These are phyloP conservation scores for Exaiptasia diaphana DNA, from an alignment of 64 coral and sea anemone species.

Conservation along the genomic window DNA sequence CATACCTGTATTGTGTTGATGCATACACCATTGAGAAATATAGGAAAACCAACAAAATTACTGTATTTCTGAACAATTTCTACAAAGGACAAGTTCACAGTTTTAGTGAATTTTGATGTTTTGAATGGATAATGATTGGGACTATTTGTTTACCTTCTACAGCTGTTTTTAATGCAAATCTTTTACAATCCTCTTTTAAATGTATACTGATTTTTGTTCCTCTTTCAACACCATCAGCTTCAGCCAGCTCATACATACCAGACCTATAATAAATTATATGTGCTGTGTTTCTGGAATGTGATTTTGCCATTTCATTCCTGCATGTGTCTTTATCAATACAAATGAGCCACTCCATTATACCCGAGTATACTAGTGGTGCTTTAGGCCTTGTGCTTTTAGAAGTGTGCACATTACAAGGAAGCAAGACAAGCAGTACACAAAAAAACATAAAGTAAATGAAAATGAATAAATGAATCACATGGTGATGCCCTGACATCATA, in stretches of 20 bases:
- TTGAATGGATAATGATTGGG: not conserved
- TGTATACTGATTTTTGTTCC: constrained; percentile 91
- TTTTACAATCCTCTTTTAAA: constrained; percentile 78
- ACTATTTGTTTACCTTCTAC: constrained; percentile 70
- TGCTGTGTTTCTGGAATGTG: no score
- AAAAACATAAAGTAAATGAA: no score
- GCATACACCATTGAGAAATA: constrained; percentile 83
- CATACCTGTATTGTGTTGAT: constrained; percentile 92
- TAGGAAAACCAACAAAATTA: constrained; percentile 98
- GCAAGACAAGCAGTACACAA: no score
- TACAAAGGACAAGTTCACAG: constrained; percentile 46
- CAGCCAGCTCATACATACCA: constrained; percentile 79
- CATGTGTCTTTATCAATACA: no score
- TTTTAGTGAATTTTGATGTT: not conserved
- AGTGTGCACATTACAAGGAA: no score
- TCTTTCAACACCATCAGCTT: constrained; percentile 77
- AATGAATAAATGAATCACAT: no score
- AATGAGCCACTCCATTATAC: no score
- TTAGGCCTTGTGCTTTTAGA: no score
- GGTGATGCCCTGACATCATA: no score
- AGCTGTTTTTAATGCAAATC: constrained; percentile 87
- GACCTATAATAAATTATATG: constrained; percentile 48
- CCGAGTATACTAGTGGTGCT: no score
- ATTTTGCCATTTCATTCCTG: no score
- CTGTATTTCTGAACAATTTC: constrained; percentile 91